Conservation (phyloP, 1,140 invertebrate species). For the Drosophila pruinosa region DNA sequence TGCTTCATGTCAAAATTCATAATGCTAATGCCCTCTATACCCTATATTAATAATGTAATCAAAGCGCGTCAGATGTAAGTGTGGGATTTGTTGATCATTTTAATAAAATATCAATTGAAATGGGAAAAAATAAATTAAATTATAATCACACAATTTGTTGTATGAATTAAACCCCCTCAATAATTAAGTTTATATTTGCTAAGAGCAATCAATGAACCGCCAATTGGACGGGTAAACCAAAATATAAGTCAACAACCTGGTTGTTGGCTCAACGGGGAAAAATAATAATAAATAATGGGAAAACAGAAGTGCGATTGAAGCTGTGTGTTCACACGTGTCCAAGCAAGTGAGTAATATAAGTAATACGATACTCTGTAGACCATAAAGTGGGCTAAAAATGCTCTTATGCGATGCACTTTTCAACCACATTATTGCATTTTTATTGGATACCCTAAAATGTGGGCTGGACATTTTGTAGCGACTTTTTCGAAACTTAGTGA, state of each 20-base stretch:
- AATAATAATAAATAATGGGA: constrained; percentile 13
- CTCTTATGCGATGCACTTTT: too few relatives aligned
- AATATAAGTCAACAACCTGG: constrained; percentile 46
- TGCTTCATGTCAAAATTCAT: not conserved
- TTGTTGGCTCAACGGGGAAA: not conserved
- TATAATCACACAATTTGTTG: constrained; percentile 29
- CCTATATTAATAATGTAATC: not conserved
- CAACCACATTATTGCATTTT: too few relatives aligned
- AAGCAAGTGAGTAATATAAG: not conserved
- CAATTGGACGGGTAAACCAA: constrained; percentile 54
- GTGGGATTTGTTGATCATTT: constrained; percentile 51
- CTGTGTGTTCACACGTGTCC: constrained; percentile 1
- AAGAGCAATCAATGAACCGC: constrained; percentile 48
- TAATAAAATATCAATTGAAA: constrained; percentile 63
- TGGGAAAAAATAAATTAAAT: constrained; percentile 61
- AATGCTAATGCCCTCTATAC: not conserved
- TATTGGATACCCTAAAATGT: too few relatives aligned
- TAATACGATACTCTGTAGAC: not conserved
- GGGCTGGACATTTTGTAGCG: too few relatives aligned
- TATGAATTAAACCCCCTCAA: constrained; percentile 26
- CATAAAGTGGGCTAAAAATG: too few relatives aligned
- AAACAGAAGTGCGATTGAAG: constrained; percentile 20
- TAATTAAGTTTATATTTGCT: constrained; percentile 57
- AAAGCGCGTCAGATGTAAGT: not conserved
- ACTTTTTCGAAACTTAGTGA: too few relatives aligned